Evolutionary conservation across 35 echinoderm and acorn worm genomes (phyloP), one percentile per base, ranked within the genome.

Genomic region (Nesometra sesokonis): DNA sequence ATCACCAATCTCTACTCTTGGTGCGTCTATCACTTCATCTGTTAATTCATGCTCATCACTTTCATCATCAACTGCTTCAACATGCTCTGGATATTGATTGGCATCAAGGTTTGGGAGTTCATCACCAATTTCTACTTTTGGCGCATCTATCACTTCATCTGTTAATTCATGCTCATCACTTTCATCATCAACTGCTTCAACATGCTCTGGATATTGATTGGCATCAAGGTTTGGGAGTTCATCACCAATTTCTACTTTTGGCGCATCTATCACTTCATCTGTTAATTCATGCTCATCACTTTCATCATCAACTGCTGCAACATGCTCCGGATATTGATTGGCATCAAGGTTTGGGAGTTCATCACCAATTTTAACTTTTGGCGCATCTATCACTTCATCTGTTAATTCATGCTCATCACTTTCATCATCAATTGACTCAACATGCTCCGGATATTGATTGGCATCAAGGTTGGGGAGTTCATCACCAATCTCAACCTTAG

Each of bases 51-150:
- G 78, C 33, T 34, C 34, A 78, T 17, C 13, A 79, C 23, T 34
- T 79, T 86, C 47, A 84, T 67, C 27, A 79, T 88, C 77, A 81
- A n/a, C n/a, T n/a, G 31, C 33, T 15, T 77, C 88, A 84, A 40
- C 76, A 38, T 89, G 37, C 21, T 37, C 5, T 32, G 43, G 79
- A 17, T 88, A 19, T 82, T 43, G 80, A 19, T 88, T 43, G 32
- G 34, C 13, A 13, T 47, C 87, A 33, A 21, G 30, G 30, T 57
- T 47, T 13, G 34, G 11, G 5, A 29, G 52, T 82, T 33, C 37
- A 36, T 37, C 47, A 87, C 13, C 0, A 47, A 34, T 15, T 43
- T 57, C 35, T 78, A 87, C 81, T 46, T 76, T 85, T 47, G 85
- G 67, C 37, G 35, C 46, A 32, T 19, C 43, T 83, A 33, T 80